Evolutionary conservation across 2,797 vertebrate species (phyloP), one percentile per base, ranked within the genome.

Genomic region (Borostomias antarcticus): DNA sequence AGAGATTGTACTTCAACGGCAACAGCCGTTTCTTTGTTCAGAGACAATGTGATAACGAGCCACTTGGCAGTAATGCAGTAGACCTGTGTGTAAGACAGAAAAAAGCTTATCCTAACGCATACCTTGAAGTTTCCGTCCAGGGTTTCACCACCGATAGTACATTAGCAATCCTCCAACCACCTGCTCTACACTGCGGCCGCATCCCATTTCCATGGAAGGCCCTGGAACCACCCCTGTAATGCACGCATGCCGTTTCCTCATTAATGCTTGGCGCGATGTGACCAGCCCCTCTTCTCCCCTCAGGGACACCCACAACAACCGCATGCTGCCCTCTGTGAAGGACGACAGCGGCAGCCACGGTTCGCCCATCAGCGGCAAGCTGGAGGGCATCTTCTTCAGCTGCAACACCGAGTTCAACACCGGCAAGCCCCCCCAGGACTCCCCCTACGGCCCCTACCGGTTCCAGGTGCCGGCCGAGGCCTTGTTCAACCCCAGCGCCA

Each of bases 381-480:
- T 99, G 82, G 95, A 99, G 89, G 97, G 97, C 66, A 88, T 99
- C 83, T 94, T 95, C 89, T 98, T 99, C 79, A 95, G 97, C 93
- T 99, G 97, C 92, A 98, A 97, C 93, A 99, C 97, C 0, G 98
- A 99, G 87, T 99, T 99, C 87, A 99, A 99, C 82, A 99, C 97
- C 0, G 98, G 98, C 62, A 96, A 98, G 80, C 95, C 97, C 0
- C 95, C 97, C 0, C 96, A 98, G 84, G 97, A 99, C 91, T 99
- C 98, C 15, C 97, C 97, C 0, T 99, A 99, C 0, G 98, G 98
- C 69, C 95, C 95, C 80, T 91, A 95, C 73, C 95, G 95, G 85
- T 96, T 96, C 79, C 94, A 96, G 86, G 88, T 97, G 25, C 86
- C 50, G 54, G 98, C 96, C 0, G 93, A 96, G 75, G 82, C 85